Conservation (phyloP, 2,113 vertebrate species). For the Lophura nycthemera region DNA sequence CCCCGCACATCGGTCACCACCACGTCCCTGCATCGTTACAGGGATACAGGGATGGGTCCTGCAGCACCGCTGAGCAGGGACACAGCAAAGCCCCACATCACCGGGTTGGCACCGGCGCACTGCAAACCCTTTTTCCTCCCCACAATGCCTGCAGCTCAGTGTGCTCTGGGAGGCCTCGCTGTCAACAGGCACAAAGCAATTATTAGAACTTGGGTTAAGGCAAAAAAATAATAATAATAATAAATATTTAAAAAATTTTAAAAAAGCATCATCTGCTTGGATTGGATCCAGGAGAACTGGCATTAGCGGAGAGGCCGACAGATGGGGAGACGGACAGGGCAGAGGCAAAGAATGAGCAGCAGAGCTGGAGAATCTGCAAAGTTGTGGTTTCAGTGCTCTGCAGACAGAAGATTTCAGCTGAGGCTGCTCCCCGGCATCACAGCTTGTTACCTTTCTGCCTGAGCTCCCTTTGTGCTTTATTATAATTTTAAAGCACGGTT, state of each 20-base stretch:
- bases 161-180: not conserved
- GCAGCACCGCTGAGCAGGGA: not conserved
- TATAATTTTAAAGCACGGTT: fast-evolving
- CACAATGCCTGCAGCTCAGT: not conserved
- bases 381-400: fast-evolving
- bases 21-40: not conserved
- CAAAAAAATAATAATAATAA: not conserved
- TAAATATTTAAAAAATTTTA: too few relatives aligned
- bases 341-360: fast-evolving
- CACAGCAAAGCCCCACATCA: not conserved
- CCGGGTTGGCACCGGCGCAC: not conserved
- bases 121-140: too few relatives aligned
- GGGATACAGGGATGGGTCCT: not conserved
- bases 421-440: not conserved
- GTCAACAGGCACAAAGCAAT: not conserved
- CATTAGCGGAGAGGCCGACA: not conserved
- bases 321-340: not conserved
- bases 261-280: fast-evolving
- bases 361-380: not conserved
- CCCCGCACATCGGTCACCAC: conserved; percentile 74
- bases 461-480: not conserved
- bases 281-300: not conserved
- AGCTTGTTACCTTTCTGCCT: not conserved
- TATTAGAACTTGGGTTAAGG: not conserved
- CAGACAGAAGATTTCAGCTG: not conserved